Percentiles rank a stretch among this genome's conserved stretches.
Conservation (phyloP, 2,113 vertebrate genomes). For the Sander vitreus region DNA sequence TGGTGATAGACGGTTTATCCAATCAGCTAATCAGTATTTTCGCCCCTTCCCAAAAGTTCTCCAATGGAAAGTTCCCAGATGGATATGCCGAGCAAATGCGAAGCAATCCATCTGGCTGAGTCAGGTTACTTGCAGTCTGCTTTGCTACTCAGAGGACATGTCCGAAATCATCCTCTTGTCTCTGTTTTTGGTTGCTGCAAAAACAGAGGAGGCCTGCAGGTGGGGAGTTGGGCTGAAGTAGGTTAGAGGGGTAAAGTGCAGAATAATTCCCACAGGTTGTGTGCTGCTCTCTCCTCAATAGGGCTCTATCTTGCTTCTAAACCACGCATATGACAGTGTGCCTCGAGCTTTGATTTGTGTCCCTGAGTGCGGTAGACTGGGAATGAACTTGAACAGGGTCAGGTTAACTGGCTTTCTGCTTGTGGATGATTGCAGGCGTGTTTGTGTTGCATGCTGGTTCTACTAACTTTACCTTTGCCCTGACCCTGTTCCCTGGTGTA, state of each 20-base stretch:
- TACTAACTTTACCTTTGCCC: conserved; percentile 63
- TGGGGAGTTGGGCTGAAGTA: conserved; percentile 23
- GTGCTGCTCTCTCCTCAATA: conserved; percentile 24
- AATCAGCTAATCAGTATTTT: no score
- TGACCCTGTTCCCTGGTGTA: conserved; percentile 42
- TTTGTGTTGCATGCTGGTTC: conserved; percentile 51
- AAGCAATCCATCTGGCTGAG: no score
- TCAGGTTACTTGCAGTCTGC: conserved; percentile 53
- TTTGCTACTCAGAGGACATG: conserved; percentile 67
- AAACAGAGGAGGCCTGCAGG: conserved; percentile 53
- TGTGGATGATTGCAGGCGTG: conserved; percentile 16
- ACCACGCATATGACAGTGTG: conserved; percentile 33
- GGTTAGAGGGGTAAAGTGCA: conserved; percentile 31
- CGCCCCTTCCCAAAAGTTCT: no score
- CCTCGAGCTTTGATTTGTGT: conserved; percentile 55
- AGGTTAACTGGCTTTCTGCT: conserved; percentile 33
- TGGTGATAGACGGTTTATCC: no score
- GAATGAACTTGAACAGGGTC: conserved; percentile 58
- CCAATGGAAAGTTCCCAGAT: no score
- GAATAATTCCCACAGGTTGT: conserved; percentile 46
- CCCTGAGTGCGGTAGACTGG: conserved; percentile 9
- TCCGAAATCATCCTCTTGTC: conserved; percentile 51
- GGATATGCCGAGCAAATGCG: no score
- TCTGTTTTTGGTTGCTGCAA: conserved; percentile 42
- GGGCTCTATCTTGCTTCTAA: conserved; percentile 27